A percentile compares a stretch with the other conserved stretches of the same genome.
Conservation (phyloP, 1,140 invertebrate genomes). For the Neuroterus valhalla region DNA sequence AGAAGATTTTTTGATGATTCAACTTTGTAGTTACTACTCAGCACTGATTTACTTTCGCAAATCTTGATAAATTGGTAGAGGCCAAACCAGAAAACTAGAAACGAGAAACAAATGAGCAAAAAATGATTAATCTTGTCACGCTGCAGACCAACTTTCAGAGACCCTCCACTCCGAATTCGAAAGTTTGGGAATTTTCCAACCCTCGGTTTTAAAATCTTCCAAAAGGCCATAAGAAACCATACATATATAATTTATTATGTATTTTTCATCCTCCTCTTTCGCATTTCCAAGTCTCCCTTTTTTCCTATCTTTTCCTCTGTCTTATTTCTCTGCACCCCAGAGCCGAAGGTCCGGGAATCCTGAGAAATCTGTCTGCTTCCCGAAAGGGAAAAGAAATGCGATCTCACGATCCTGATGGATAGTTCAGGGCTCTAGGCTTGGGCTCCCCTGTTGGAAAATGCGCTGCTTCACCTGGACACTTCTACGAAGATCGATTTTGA, state of each 20-base stretch:
- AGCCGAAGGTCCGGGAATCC: background rate
- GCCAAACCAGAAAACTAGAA: no score
- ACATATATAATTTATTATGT: background rate
- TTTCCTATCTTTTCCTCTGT: background rate
- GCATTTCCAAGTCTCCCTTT: background rate
- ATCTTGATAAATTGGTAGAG: no score
- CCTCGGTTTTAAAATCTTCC: background rate
- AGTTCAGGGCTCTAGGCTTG: background rate
- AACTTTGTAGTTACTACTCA: no score
- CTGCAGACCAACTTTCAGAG: background rate
- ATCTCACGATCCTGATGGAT: conserved; percentile 23
- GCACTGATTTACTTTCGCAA: no score
- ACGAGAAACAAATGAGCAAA: background rate
- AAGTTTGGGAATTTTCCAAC: background rate
- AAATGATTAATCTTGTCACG: conserved; percentile 15
- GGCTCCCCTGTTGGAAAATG: conserved; percentile 2
- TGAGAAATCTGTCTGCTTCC: background rate
- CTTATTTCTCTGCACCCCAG: background rate
- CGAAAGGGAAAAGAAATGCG: conserved; percentile 6
- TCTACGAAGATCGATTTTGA: background rate
- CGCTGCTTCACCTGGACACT: conserved; percentile 9
- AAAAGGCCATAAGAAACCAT: background rate
- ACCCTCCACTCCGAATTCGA: background rate
- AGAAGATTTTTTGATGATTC: no score
- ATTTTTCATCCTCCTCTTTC: conserved; percentile 1